phyloP scores from a whole-genome alignment of 2,888 invertebrate genomes.

The Acrobasis consociella region DNA sequence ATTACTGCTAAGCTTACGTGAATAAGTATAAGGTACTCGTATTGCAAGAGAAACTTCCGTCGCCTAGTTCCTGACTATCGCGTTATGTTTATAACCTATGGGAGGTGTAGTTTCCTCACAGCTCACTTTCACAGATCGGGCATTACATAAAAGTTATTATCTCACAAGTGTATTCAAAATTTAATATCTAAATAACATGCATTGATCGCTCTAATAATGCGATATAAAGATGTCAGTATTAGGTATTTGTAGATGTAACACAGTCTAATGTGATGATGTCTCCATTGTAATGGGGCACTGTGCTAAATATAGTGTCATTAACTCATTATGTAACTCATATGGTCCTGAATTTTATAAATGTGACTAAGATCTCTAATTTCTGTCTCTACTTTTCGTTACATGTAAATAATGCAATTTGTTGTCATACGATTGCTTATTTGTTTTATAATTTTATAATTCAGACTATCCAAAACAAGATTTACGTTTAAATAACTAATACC shows the following conservation, averaged over 20 bases:
- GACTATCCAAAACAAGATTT: no score
- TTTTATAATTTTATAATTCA: no score
- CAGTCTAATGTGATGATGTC: background rate
- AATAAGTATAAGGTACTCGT: background rate
- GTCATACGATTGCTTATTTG: no score
- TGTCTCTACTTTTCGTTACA: background rate
- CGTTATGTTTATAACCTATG: background rate
- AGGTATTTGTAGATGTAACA: background rate
- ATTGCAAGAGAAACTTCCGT: background rate
- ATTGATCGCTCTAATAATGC: no score
- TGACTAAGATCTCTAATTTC: background rate
- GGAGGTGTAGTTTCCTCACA: slow-evolving; percentile 7
- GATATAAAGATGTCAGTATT: background rate
- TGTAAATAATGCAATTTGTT: no score
- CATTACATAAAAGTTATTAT: slow-evolving; percentile 1
- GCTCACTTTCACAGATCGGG: slow-evolving; percentile 6
- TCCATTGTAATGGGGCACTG: background rate
- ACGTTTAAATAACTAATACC: no score
- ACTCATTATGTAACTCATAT: background rate
- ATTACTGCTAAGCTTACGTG: background rate
- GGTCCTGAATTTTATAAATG: background rate
- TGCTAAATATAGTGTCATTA: background rate
- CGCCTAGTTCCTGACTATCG: slow-evolving; percentile 2
- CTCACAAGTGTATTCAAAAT: background rate
- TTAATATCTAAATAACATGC: no score